Base-by-base conservation (phyloP, 2,113 vertebrate species). In the Todiramphus saurophagus region DNA sequence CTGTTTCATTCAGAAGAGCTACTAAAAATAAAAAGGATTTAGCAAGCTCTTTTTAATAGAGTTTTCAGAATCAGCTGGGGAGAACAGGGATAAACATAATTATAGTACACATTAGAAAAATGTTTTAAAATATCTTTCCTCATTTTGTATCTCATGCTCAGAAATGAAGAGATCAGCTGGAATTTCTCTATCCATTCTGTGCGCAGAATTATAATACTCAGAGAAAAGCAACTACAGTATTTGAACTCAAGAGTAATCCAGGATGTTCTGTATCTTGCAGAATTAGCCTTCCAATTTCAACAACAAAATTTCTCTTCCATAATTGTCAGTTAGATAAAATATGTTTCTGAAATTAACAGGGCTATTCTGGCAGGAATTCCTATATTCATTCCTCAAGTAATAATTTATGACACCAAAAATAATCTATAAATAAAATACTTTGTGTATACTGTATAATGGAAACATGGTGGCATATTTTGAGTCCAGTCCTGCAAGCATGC, bases 31-130 rank as follows among this genome's bases (percentile, higher is more conserved):
- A 92, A 94, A 91, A 66, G 37, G 60, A 94, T 91, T 87, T 92
- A 89, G 74, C 68, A 88, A 96, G 95, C 87, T 84, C 43, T 93
- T 95, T 95, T 87, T 72, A 87, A 84, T 90, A 80, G 58, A 90
- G 39, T 84, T 94, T 96, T 93, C 83, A 92, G 87, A 95, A 96
- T 96, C 94, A 97, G 94, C 96, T 95, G 70, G 95, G 87, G 81
- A 95, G 83, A 92, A 68, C 89, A 96, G 55, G 86, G 94, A 96
- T 95, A 96, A 96, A 94, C 92, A 94, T 94, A 96, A 96, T 96
- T 95, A 96, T 69, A 93, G 86, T 69, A 84, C 70, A 93, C 94
- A 94, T 66, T 82, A 94, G 86, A 89, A 96, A 94, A 95, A 93
- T 83, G 80, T 87, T 95, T 93, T 93, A 95, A 97, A 96, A 96